Conservation (phyloP, 2,113 vertebrate species). For the Myotis yumanensis region DNA sequence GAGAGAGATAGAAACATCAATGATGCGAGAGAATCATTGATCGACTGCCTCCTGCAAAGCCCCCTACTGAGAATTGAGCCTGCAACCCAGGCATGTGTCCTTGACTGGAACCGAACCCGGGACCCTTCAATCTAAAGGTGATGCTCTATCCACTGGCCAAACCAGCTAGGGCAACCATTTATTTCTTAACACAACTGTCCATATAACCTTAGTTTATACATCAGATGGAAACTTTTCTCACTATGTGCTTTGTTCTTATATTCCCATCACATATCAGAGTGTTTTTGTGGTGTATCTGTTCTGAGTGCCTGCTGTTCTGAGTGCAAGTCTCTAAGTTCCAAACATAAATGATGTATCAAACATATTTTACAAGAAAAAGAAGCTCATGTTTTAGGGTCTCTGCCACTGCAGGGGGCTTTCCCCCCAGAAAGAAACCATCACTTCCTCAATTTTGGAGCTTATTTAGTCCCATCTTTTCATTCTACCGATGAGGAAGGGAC, state of each 20-base stretch:
- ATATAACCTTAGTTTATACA: neutral
- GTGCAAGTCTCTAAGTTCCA: neutral
- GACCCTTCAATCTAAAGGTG: too few relatives aligned
- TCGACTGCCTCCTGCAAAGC: too few relatives aligned
- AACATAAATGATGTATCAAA: neutral
- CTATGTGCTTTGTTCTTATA: neutral
- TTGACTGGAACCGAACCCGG: too few relatives aligned
- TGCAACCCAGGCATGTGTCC: too few relatives aligned
- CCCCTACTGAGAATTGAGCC: too few relatives aligned
- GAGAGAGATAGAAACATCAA: too few relatives aligned
- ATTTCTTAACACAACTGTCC: slow-evolving; percentile 13
- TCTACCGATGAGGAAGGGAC: neutral
- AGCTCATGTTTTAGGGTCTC: neutral
- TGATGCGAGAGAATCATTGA: too few relatives aligned
- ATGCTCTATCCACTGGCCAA: too few relatives aligned
- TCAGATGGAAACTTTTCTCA: neutral
- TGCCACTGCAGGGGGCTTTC: neutral
- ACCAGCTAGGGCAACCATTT: neutral
- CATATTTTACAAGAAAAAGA: neutral
- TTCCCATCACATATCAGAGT: neutral
- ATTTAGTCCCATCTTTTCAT: neutral
- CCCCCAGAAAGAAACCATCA: neutral
- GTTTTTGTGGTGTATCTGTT: neutral
- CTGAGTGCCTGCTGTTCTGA: neutral
- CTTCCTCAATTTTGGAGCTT: neutral